Base-by-base conservation (phyloP, 2,888 invertebrate species). In the Andrena bicolor region DNA sequence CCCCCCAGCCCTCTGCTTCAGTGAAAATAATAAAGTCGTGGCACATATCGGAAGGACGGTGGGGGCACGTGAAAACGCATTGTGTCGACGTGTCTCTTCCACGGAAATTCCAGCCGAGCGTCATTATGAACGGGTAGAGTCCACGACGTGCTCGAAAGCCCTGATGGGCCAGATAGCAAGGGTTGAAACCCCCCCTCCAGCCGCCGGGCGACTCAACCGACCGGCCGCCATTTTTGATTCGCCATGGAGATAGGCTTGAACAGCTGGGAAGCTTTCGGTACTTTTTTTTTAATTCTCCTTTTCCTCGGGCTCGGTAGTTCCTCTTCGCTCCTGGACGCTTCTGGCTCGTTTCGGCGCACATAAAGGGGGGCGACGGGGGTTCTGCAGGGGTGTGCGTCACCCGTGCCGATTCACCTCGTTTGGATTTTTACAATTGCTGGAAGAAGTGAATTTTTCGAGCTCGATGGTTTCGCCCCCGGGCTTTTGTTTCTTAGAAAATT, bases 181-280 rank as follows among this genome's bases (percentile, higher is more conserved):
- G 93, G 93, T 93, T 93, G 93, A 92, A 93, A 92, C 88, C 86
- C 74, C 48, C 81, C 64, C 66, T 61, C 60, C 49, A 23, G 48
- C 56, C 30, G 20, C 69, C 32, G 51, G 75, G 80, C 81, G 77
- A 32, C 60, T 69, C 70, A 76, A 74, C 69, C 84, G 78, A 58
- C 65, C 77, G 74, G 71, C 16, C 92, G 92, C 93, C 93, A 93
- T 93, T 83, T 92, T 93, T 91, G 93, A 93, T 93, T 85, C 85
- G 69, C 71, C 80, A 76, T 49, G 64, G 71, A 91, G 93, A 93
- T 93, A 89, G 80, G 80, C 75, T 41, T 65, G 86, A 92, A 92
- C 93, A 93, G 93, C 93, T 93, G 93, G 93, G 90, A 92, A 92
- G 92, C 91, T 93, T 92, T 90, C 70, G 72, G 71, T 65, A 65